Evolutionary conservation across 1,140 invertebrate genomes (phyloP).

Genomic region (Lepidurus couesii): DNA sequence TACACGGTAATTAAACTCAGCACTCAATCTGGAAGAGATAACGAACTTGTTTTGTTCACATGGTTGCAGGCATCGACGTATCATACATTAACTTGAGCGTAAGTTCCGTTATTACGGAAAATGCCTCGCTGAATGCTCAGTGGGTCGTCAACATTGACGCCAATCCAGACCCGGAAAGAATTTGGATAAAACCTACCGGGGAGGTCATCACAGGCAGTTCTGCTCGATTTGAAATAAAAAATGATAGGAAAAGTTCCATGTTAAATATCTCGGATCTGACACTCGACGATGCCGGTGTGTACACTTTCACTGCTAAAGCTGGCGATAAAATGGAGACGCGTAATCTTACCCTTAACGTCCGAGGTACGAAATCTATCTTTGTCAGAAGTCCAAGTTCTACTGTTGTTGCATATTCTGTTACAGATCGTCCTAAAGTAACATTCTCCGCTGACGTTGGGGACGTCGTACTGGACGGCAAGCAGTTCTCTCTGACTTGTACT

Average conservation of each 20-base stretch:
- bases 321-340: background rate
- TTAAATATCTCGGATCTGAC: constrained; percentile 23
- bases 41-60: too few relatives aligned
- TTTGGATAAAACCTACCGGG: constrained; percentile 27
- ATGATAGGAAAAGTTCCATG: constrained; percentile 16
- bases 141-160: constrained; percentile 30
- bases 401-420: background rate
- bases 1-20: background rate
- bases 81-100: constrained; percentile 24
- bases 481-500: background rate
- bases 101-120: background rate
- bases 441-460: background rate
- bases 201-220: background rate
- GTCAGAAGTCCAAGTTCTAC: background rate
- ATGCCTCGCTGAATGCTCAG: background rate
- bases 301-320: background rate
- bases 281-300: constrained; percentile 28
- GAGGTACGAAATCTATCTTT: background rate
- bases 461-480: background rate
- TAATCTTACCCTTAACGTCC: constrained; percentile 23
- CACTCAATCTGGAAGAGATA: background rate
- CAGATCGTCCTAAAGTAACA: constrained; percentile 26
- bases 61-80: background rate
- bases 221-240: constrained; percentile 18
- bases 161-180: constrained; percentile 27